Conservation (phyloP, 2,888 invertebrate species). For the Rhingia rostrata region DNA sequence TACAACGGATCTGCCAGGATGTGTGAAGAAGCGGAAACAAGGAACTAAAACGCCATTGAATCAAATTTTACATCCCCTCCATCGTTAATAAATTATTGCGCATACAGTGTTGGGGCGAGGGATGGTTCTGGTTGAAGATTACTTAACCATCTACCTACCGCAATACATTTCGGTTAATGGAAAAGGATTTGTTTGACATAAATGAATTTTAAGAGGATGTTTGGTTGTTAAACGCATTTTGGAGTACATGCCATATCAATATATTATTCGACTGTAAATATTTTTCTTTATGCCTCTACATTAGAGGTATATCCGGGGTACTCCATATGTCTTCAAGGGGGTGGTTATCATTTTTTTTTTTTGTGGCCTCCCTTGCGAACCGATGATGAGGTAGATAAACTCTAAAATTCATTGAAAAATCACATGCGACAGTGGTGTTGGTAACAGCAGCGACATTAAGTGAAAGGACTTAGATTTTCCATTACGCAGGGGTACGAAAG, state of each 20-base stretch:
- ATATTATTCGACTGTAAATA: conserved; percentile 31
- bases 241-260: conserved; percentile 56
- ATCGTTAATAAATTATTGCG: conserved; percentile 45
- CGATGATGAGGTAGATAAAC: not conserved
- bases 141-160: not conserved
- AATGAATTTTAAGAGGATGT: conserved; percentile 7
- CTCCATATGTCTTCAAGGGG: not conserved
- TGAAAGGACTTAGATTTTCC: conserved; percentile 35
- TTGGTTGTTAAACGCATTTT: conserved; percentile 52
- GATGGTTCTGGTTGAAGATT: not conserved
- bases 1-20: conserved; percentile 18
- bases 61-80: conserved; percentile 5
- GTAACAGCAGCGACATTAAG: not conserved
- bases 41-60: conserved; percentile 3
- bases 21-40: conserved; percentile 36
- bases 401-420: conserved; percentile 54
- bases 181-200: conserved; percentile 29
- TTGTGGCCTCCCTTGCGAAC: not conserved
- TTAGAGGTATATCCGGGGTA: conserved; percentile 13
- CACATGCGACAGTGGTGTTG: conserved; percentile 20
- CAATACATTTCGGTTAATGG: conserved; percentile 26
- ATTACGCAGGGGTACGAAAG: conserved; percentile 15
- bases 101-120: conserved; percentile 4
- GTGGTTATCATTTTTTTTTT: not conserved
- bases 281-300: conserved; percentile 29